These are phyloP conservation scores for Podabrus alpinus DNA, from an alignment of 2,888 invertebrate species.

Conservation along the genomic window DNA sequence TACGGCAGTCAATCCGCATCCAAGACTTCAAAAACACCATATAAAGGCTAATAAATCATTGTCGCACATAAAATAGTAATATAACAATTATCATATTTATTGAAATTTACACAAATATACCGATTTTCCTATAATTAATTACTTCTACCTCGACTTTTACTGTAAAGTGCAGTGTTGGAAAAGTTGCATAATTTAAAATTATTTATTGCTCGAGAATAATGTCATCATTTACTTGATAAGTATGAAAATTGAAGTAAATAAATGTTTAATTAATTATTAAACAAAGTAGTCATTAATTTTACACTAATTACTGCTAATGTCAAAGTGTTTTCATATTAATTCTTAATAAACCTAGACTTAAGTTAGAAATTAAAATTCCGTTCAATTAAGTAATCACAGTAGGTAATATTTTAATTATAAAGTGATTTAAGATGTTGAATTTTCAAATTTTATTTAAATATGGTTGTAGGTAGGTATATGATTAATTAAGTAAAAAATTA, in stretches of 20 bases:
- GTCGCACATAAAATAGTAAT: conserved; percentile 43
- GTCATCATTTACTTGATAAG: background rate
- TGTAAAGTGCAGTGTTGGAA: background rate
- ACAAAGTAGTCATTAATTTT: background rate
- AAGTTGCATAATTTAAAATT: background rate
- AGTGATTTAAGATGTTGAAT: background rate
- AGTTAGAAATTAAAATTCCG: background rate
- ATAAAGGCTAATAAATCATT: conserved; percentile 44
- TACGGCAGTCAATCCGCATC: conserved; percentile 10
- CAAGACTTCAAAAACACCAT: conserved; percentile 44
- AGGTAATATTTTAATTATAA: background rate
- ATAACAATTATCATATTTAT: conserved; percentile 25
- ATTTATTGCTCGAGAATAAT: background rate
- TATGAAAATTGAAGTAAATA: background rate
- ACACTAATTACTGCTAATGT: background rate
- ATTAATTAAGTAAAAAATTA: background rate
- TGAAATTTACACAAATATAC: conserved; percentile 3
- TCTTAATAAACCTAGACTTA: background rate
- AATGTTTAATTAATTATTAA: background rate
- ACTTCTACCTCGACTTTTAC: background rate
- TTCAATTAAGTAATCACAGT: background rate
- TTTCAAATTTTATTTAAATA: background rate
- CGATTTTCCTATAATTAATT: background rate
- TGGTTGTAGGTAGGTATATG: background rate
- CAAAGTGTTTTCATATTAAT: background rate